Evolutionary conservation across 2,113 vertebrate species (phyloP), one percentile per base, ranked within the genome.

Genomic region (Charadrius vociferus): DNA sequence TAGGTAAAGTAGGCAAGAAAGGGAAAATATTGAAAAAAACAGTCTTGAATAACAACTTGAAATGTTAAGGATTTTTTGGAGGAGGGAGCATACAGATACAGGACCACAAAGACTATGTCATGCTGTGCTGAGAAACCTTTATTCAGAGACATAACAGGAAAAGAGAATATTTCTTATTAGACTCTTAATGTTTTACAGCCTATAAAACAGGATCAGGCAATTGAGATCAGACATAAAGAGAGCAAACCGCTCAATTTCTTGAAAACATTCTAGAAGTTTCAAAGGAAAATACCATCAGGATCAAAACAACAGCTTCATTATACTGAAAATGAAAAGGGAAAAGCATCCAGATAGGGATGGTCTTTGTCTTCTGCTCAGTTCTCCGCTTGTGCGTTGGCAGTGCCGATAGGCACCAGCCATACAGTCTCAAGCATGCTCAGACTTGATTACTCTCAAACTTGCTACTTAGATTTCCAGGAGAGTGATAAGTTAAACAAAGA

Each of bases 321-420:
- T 21, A 45, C 4, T 59, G 68, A 29, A 80, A 43, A 26, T 23
- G 27, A 55, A 36, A 50, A 53, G 20, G 15, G 5, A 74, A 81
- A 72, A 12, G 12, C 18, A 72, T 20, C 18, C 3, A 7, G 14
- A 36, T 14, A 49, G 36, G 34, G 24, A 14, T 5, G 4, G 2
- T 21, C 30, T 61, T 88, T 77, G 11, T 70, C 30, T 47, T 61
- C 53, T 52, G 9, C 3, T 92, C 9, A 23, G 8, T 86, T 92
- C 29, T 7, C 20, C 12, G 1, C 5, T 50, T 49, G 22, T 0
- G 0, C 6, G 2, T 1, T 49, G 17, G 19, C 36, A 20, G 10
- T 19, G 39, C 50, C 3, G 2, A 41, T 17, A 85, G 15, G 5
- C 55, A 55, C 23, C 15, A 37, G 49, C 29, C 47, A 29, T 21